A percentile compares a stretch with the other conserved stretches of the same genome.
Evolutionary conservation across 2,113 vertebrate genomes (phyloP).

Genomic region (Atractosteus spatula): DNA sequence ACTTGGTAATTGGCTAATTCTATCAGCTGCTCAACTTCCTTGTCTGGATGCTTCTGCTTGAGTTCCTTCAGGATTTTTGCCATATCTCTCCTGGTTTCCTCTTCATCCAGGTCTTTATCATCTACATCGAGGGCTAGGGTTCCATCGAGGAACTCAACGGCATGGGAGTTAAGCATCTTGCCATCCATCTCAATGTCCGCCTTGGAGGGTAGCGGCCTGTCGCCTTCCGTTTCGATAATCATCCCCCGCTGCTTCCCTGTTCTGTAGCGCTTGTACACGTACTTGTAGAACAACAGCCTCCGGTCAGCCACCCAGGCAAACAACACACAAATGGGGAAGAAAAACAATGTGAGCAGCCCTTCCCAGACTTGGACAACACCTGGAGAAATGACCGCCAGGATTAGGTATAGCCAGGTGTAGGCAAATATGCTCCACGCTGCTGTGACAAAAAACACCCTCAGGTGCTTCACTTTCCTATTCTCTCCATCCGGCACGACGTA

Average conservation of each 20-base stretch:
- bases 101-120: constrained; percentile 82
- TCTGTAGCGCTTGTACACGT: constrained; percentile 88
- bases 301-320: constrained; percentile 94
- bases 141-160: constrained; percentile 87
- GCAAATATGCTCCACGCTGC: constrained; percentile 95
- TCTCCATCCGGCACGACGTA: constrained; percentile 91
- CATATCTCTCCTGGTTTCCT: constrained; percentile 84
- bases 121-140: constrained; percentile 75
- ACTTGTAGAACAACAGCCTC: constrained; percentile 93
- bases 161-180: constrained; percentile 76
- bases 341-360: constrained; percentile 89
- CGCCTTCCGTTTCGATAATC: constrained; percentile 93
- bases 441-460: constrained; percentile 93
- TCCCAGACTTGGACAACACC: constrained; percentile 94
- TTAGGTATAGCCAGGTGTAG: constrained; percentile 95
- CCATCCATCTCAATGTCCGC: constrained; percentile 88
- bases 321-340: constrained; percentile 91
- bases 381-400: constrained; percentile 87
- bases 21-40: constrained; percentile 86
- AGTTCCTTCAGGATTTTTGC: constrained; percentile 87
- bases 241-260: constrained; percentile 85
- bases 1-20: constrained; percentile 91
- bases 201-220: constrained; percentile 76
- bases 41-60: constrained; percentile 91
- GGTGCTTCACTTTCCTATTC: constrained; percentile 88